Percentiles rank a stretch among this genome's conserved stretches.
Evolutionary conservation across 2,797 vertebrate species (phyloP).

Genomic region (Cirrhinus molitorella): DNA sequence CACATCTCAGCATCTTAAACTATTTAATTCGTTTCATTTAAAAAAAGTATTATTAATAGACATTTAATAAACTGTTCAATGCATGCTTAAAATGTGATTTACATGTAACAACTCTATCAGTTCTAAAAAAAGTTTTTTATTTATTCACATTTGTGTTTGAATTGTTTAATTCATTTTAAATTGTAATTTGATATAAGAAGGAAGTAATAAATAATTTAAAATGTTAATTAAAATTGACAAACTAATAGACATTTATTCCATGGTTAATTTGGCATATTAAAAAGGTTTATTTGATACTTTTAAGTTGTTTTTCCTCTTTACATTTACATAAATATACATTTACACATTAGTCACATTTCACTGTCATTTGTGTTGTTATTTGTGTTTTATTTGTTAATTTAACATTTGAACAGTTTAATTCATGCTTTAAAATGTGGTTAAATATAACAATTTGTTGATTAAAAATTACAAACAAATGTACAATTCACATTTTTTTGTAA

Average conservation of each 20-base stretch:
- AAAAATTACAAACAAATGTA: not conserved
- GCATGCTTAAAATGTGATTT: too few species aligned
- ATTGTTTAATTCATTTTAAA: not conserved
- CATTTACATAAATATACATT: not conserved
- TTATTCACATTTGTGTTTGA: not conserved
- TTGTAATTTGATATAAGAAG: not conserved
- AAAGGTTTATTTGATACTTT: not conserved
- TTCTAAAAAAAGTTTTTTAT: too few species aligned
- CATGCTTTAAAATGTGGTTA: not conserved
- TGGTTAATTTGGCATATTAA: not conserved
- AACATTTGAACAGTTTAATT: not conserved
- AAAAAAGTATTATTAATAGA: not conserved
- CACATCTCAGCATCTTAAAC: not conserved
- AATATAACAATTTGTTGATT: not conserved
- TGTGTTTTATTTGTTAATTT: not conserved
- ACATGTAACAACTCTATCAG: too few species aligned
- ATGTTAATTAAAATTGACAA: not conserved
- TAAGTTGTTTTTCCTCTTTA: too few species aligned
- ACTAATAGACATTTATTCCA: not conserved
- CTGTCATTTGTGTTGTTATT: too few species aligned
- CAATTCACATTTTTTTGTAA: not conserved
- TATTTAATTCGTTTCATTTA: not conserved
- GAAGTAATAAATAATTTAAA: not conserved
- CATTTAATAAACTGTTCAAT: not conserved
- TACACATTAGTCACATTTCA: not conserved